Evolutionary conservation across 2,113 vertebrate species (phyloP), one percentile per base, ranked within the genome.

Genomic region (Merops nubicus): DNA sequence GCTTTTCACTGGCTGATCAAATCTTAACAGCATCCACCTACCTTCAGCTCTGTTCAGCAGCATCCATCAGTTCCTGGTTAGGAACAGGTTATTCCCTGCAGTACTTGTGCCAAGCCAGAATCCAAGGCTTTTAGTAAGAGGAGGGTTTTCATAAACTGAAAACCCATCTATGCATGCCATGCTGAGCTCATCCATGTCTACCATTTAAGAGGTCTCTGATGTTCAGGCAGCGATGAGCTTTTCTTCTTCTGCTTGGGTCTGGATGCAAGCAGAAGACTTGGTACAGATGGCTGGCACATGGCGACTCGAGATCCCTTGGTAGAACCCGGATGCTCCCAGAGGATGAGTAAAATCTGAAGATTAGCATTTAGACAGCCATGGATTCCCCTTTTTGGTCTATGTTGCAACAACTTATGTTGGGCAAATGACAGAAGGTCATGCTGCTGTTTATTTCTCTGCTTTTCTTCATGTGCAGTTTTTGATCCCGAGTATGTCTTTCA

Each of bases 401-500:
- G 13, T 22, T 85, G 74, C 54, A 77, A 13, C 20, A 63, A 20
- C 5, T 79, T 54, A 1, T 2, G 6, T 74, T 85, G 42, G 28
- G 36, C 59, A 65, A 48, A 38, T 3, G 4, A 47, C 56, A 60
- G 54, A 74, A 82, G 50, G 48, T 12, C 29, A 23, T 1, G 2
- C 22, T 64, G 64, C 69, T 62, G 4, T 89, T 85, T 45, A 20
- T 68, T 3, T 1, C 62, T 82, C 38, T 76, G 36, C 59, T 95
- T 67, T 73, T 85, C 19, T 10, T 19, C 23, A 2, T n/a, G 18
- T 60, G 38, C 5, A 8, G 23, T 50, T 96, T 81, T 93, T 95
- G 83, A 88, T 89, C 50, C 48, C 14, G 7, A 20, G 31, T 57
- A 11, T 26, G n/a, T 60, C 89, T 94, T 90, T 95, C 59, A 36